A percentile compares a stretch with the other conserved stretches of the same genome.
Conservation (phyloP, 2,888 invertebrate genomes). For the Chironomus tentans region DNA sequence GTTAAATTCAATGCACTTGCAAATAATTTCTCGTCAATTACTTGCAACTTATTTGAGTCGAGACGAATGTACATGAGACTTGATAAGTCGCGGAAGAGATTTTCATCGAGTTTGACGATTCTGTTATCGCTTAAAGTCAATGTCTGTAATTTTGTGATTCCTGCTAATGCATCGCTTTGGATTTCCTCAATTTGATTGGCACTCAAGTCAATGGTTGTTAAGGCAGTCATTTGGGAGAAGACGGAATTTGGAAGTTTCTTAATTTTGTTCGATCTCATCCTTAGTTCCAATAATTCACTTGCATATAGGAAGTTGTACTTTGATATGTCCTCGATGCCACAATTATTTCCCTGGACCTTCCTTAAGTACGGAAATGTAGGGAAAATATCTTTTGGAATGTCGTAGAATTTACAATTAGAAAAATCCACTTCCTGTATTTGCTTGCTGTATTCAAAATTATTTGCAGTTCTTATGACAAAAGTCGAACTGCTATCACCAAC, state of each 20-base stretch:
- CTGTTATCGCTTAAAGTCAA: slow-evolving; percentile 9
- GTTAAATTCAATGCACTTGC: background rate
- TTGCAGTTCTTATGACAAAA: slow-evolving; percentile 15
- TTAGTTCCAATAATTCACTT: background rate
- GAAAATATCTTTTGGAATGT: slow-evolving; percentile 17
- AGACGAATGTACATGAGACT: slow-evolving; percentile 1
- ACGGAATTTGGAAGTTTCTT: slow-evolving; percentile 10
- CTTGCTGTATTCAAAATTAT: slow-evolving; percentile 9
- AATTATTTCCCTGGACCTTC: background rate
- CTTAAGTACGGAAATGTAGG: background rate
- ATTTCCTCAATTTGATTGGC: slow-evolving; percentile 18
- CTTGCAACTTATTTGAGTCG: slow-evolving; percentile 21
- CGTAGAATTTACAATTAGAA: background rate
- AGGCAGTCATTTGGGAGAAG: background rate
- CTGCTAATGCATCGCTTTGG: background rate
- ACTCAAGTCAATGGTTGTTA: background rate
- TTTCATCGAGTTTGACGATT: slow-evolving; percentile 1
- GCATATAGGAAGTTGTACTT: slow-evolving; percentile 20
- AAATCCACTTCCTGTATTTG: slow-evolving; percentile 19
- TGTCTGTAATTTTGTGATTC: background rate
- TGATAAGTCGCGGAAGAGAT: background rate
- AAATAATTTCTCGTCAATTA: slow-evolving; percentile 23
- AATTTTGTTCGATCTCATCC: slow-evolving; percentile 14
- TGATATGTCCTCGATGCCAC: slow-evolving; percentile 5
- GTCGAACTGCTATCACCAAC: slow-evolving; percentile 13